A percentile compares a stretch with the other conserved stretches of the same genome.
Evolutionary conservation across 2,888 invertebrate genomes (phyloP).

Genomic region (Julus scanicus): DNA sequence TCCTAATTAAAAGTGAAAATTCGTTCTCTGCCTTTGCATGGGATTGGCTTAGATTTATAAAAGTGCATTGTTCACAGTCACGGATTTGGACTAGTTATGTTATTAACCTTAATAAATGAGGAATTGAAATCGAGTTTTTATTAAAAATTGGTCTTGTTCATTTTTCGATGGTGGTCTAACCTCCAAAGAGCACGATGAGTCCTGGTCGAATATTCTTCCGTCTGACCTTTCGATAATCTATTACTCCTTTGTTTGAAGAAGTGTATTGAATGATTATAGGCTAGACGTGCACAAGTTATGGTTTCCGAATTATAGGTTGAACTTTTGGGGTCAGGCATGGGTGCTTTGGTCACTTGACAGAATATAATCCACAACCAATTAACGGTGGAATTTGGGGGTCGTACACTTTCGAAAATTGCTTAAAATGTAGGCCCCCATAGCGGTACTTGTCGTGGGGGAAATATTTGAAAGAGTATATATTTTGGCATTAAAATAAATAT

Average conservation of each 20-base stretch:
- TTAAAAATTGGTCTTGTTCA: background rate
- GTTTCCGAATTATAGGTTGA: conserved; percentile 6
- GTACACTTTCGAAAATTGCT: background rate
- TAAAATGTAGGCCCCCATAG: background rate
- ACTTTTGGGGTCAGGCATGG: background rate
- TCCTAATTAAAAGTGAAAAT: conserved; percentile 6
- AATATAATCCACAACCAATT: conserved; percentile 2
- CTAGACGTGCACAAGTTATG: background rate
- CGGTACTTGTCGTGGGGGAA: background rate
- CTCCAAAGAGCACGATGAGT: background rate
- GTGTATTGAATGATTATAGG: conserved; percentile 29
- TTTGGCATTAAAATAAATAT: conserved; percentile 22
- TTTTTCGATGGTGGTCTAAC: conserved; percentile 11
- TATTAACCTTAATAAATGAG: conserved; percentile 6
- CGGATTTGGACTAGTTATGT: background rate
- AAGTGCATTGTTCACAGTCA: background rate
- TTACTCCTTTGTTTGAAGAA: conserved; percentile 9
- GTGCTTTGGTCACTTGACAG: conserved; percentile 7
- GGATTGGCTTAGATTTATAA: background rate
- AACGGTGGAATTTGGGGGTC: conserved; percentile 4
- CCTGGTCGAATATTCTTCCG: background rate
- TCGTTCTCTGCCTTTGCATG: background rate
- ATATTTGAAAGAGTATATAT: background rate
- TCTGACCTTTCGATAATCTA: conserved; percentile 3
- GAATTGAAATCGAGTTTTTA: conserved; percentile 4